A percentile compares a stretch with the other conserved stretches of the same genome.
Conservation (phyloP, 2,888 invertebrate genomes). For the Gerris lacustris region DNA sequence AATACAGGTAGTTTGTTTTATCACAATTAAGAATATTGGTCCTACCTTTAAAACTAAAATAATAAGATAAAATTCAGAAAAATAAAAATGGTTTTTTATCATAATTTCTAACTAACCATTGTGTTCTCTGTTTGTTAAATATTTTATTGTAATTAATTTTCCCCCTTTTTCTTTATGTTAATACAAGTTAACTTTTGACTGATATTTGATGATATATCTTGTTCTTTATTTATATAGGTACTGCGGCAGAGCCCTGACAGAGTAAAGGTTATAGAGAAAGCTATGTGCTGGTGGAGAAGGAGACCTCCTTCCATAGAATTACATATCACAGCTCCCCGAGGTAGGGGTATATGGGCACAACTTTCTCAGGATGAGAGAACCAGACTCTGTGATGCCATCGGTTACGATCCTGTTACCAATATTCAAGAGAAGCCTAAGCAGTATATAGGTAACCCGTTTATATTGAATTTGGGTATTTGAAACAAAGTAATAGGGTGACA, state of each 20-base stretch:
- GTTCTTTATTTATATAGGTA: conserved; percentile 30
- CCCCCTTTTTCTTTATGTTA: too few species aligned
- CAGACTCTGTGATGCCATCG: conserved; percentile 49
- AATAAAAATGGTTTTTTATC: neutral
- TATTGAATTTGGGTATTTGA: too few species aligned
- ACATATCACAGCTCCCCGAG: conserved; percentile 44
- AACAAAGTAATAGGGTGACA: neutral
- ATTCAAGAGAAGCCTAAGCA: conserved; percentile 43
- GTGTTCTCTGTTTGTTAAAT: too few species aligned
- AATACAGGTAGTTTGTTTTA: conserved; percentile 46
- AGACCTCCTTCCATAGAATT: conserved; percentile 40
- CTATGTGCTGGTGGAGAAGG: conserved; percentile 38
- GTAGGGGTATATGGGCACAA: conserved; percentile 47
- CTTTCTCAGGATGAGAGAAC: conserved; percentile 51
- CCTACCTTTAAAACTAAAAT: neutral
- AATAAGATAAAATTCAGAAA: neutral
- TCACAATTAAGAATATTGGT: neutral
- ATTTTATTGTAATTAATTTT: too few species aligned
- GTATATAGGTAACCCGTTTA: conserved; percentile 42
- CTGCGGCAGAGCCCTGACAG: conserved; percentile 36
- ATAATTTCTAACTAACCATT: neutral
- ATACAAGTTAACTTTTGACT: too few species aligned
- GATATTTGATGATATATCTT: neutral
- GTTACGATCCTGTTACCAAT: conserved; percentile 40
- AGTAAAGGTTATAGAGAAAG: conserved; percentile 34